Percentiles rank a stretch among this genome's conserved stretches.
Conservation (phyloP, 1,140 invertebrate species). For the Lanistes nyassanus region DNA sequence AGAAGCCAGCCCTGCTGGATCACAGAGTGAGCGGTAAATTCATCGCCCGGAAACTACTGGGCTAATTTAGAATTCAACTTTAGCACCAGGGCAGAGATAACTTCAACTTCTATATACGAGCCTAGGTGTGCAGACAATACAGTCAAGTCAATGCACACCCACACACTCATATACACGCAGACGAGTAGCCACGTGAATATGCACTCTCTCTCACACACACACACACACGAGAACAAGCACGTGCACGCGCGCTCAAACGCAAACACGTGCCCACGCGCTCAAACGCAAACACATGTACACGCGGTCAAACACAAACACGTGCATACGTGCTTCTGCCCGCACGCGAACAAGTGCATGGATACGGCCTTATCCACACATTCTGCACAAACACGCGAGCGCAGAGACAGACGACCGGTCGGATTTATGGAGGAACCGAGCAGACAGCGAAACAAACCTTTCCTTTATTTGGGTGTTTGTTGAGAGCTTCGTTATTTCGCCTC, state of each 20-base stretch:
- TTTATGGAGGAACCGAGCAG: neutral
- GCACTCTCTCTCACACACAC: neutral
- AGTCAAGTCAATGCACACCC: neutral
- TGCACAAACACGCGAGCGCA: slow-evolving; percentile 82
- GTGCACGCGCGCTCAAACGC: slow-evolving; percentile 62
- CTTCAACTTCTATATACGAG: no score
- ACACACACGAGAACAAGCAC: no score
- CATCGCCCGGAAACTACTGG: no score
- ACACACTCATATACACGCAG: slow-evolving; percentile 9
- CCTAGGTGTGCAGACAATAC: no score
- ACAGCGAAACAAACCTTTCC: neutral
- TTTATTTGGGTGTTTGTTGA: slow-evolving; percentile 33
- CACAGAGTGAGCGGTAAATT: no score
- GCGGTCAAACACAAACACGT: neutral
- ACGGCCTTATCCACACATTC: slow-evolving; percentile 67
- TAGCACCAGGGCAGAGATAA: no score
- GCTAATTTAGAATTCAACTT: no score
- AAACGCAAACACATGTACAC: neutral
- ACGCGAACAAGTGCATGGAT: neutral
- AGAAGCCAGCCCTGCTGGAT: no score
- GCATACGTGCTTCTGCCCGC: neutral
- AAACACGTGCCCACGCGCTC: neutral
- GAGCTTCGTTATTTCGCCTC: slow-evolving; percentile 77
- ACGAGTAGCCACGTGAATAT: neutral
- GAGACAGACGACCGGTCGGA: slow-evolving; percentile 52